These are phyloP conservation scores for Drosophila cardini DNA, from an alignment of 1,140 invertebrate genomes.

Conservation along the genomic window DNA sequence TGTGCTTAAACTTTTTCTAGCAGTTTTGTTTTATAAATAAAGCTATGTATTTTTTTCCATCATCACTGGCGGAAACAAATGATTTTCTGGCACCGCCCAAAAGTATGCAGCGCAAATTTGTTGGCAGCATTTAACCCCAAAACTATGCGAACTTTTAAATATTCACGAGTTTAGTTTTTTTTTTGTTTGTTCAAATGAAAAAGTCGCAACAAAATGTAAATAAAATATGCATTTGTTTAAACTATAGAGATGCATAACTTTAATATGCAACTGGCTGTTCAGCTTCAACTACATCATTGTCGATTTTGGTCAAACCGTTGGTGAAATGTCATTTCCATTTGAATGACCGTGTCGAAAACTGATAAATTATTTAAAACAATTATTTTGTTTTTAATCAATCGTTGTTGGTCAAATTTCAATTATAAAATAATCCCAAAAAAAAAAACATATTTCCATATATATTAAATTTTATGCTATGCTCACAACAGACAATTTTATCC, in stretches of 20 bases:
- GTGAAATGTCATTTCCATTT: not conserved
- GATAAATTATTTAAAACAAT: slow-evolving; percentile 16
- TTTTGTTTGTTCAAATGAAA: slow-evolving; percentile 4
- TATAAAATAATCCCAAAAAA: not conserved
- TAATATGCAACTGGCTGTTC: slow-evolving; percentile 13
- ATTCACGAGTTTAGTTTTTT: slow-evolving; percentile 22
- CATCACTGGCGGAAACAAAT: not conserved
- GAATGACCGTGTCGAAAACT: slow-evolving; percentile 21
- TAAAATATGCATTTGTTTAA: slow-evolving; percentile 5
- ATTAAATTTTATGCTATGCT: slow-evolving; percentile 6
- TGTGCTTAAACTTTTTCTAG: too few species aligned
- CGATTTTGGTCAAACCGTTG: slow-evolving; percentile 16
- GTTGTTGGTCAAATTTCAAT: not conserved
- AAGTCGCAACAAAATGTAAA: slow-evolving; percentile 8
- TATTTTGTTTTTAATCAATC: slow-evolving; percentile 21
- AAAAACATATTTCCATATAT: not conserved
- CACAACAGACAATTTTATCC: slow-evolving; percentile 1
- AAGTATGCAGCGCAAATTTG: slow-evolving; percentile 48
- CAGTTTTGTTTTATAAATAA: too few species aligned
- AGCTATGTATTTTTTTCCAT: too few species aligned
- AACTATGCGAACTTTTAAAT: slow-evolving; percentile 51
- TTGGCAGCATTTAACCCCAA: slow-evolving; percentile 32
- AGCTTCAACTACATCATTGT: not conserved
- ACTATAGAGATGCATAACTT: slow-evolving; percentile 1
- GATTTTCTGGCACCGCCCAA: slow-evolving; percentile 23